Percentiles rank a stretch among this genome's conserved stretches.
phyloP scores from a whole-genome alignment of 2,797 vertebrate genomes.

The Sciurus carolinensis region DNA sequence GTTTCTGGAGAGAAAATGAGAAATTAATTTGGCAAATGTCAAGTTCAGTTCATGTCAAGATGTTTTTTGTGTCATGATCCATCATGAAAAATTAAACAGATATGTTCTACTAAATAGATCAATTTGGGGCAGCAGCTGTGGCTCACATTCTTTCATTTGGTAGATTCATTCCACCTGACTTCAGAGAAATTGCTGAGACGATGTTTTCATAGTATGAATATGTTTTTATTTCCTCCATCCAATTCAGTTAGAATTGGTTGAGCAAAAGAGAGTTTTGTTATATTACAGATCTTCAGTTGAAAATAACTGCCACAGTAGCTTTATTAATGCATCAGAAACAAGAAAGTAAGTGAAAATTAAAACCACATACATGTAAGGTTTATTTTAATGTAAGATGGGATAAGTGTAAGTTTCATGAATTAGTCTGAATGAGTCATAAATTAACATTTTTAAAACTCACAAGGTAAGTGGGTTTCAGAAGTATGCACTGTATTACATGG shows the following conservation, averaged over 20 bases:
- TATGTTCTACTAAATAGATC: constrained; percentile 74
- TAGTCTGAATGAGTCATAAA: background rate
- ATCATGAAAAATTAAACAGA: constrained; percentile 82
- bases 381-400: constrained; percentile 1
- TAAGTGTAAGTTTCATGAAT: background rate
- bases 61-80: constrained; percentile 78
- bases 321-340: constrained; percentile 52
- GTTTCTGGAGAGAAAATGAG: constrained; percentile 82
- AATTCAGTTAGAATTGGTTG: constrained; percentile 26
- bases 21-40: constrained; percentile 84
- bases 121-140: constrained; percentile 66
- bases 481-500: constrained; percentile 30
- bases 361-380: constrained; percentile 27
- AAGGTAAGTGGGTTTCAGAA: background rate
- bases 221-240: constrained; percentile 48
- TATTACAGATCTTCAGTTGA: background rate
- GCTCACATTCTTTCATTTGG: constrained; percentile 74
- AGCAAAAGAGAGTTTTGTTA: background rate
- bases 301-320: background rate
- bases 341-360: constrained; percentile 79
- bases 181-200: constrained; percentile 69
- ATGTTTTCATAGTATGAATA: constrained; percentile 46
- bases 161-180: constrained; percentile 75
- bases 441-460: constrained; percentile 49
- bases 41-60: constrained; percentile 79